Conservation (phyloP, 1,140 invertebrate genomes). For the Globodera ellingtonae region DNA sequence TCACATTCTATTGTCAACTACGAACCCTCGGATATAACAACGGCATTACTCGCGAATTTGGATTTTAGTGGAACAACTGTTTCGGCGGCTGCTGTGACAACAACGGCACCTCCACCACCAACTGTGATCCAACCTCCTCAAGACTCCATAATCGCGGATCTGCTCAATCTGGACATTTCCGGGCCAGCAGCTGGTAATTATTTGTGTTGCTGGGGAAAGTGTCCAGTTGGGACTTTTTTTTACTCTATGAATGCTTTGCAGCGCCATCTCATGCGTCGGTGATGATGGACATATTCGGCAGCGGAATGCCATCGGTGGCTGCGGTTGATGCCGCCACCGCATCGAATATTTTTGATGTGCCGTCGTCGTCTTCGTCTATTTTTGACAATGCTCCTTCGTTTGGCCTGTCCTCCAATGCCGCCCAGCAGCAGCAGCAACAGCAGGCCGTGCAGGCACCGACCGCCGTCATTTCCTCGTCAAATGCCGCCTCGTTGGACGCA, state of each 20-base stretch:
- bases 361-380: not conserved
- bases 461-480: not conserved
- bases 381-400: not conserved
- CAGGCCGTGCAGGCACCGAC: not conserved
- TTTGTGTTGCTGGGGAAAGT: not conserved
- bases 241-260: not conserved
- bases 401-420: not conserved
- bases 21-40: too few species aligned
- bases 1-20: too few species aligned
- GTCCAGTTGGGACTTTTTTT: not conserved
- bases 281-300: slow-evolving; percentile 18
- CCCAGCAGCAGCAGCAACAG: too few species aligned
- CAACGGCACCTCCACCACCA: slow-evolving; percentile 65
- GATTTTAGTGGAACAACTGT: slow-evolving; percentile 1
- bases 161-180: slow-evolving; percentile 87
- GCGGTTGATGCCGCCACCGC: not conserved
- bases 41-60: too few species aligned
- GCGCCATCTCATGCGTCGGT: not conserved
- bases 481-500: not conserved
- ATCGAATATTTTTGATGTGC: not conserved
- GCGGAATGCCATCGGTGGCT: not conserved
- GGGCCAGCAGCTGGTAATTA: slow-evolving; percentile 71
- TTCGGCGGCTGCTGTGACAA: slow-evolving; percentile 17
- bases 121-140: slow-evolving; percentile 82
- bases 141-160: slow-evolving; percentile 92